Evolutionary conservation across 2,113 vertebrate species (phyloP), one percentile per base, ranked within the genome.

Genomic region (Polyodon spathula): DNA sequence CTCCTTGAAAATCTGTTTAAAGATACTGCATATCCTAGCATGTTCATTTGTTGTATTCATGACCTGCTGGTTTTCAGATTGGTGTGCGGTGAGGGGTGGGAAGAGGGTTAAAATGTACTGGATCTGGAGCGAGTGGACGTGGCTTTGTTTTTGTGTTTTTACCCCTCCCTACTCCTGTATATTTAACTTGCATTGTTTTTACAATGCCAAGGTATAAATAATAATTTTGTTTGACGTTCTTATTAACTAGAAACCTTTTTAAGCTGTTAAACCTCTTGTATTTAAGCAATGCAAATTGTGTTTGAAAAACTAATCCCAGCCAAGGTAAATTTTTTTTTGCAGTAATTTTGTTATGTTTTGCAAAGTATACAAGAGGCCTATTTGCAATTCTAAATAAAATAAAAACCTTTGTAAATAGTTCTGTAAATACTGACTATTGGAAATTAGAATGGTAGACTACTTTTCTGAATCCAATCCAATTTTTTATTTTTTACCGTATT

Each of bases 401-500:
- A 85, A 87, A 88, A 85, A 68, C n/a, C 85, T 86, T 68, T 97
- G 93, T 97, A 98, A 89, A 97, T 97, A 95, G 77, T 84, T 82
- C 68, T 98, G 96, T 98, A 97, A 86, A 98, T 97, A 97, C 80
- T 82, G 77, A 81, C 86, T 90, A 86, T 90, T 91, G 92, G 87
- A 94, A 89, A 93, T 89, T 94, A 90, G 91, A 91, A 88, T 82
- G 86, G 88, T 94, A 93, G 88, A 92, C 83, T 93, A 93, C 90
- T 93, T 93, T 93, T 94, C 86, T 92, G 88, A 89, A 89, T 91
- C 88, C 85, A 91, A 91, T 91, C 88, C 90, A 92, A 91, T 94
- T 93, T 93, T 97, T 94, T 93, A 92, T 96, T 96, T 95, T 95
- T 92, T 98, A 95, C 90, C 86, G 89, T 91, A 90, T 93, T 92